A percentile compares a stretch with the other conserved stretches of the same genome.
Conservation (phyloP, 2,797 vertebrate species). For the Argya squamiceps region DNA sequence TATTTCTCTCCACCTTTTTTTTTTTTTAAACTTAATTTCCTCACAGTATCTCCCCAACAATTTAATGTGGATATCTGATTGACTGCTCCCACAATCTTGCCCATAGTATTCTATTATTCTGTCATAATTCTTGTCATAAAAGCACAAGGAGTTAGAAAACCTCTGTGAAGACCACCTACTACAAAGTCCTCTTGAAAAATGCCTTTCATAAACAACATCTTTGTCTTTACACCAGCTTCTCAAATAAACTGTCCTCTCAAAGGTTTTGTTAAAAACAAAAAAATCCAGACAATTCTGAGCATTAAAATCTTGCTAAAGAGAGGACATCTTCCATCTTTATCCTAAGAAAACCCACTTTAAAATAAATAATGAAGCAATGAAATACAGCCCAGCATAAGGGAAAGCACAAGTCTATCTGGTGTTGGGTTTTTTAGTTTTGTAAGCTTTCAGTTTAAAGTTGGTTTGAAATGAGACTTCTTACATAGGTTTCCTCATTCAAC, state of each 20-base stretch:
- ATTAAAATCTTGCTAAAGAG: not conserved
- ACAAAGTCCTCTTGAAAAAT: slow-evolving; percentile 21
- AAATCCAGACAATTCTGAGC: not conserved
- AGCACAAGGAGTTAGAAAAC: not conserved
- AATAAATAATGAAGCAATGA: not conserved
- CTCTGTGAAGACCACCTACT: slow-evolving; percentile 16
- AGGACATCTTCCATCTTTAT: not conserved
- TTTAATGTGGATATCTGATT: not conserved
- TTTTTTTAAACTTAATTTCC: not conserved
- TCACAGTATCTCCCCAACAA: not conserved
- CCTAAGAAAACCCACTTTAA: not conserved
- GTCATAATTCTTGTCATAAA: slow-evolving; percentile 18
- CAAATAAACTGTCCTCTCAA: slow-evolving; percentile 11
- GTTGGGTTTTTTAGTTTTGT: not conserved
- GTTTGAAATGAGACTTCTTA: not conserved
- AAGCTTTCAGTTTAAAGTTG: not conserved
- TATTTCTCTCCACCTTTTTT: too few relatives aligned
- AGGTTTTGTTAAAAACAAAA: not conserved
- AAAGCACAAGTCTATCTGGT: not conserved
- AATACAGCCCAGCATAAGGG: not conserved
- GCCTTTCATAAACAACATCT: slow-evolving; percentile 10
- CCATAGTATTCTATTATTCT: not conserved
- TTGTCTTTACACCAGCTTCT: not conserved
- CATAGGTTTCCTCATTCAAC: not conserved
- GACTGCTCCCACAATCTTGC: not conserved